These are phyloP conservation scores for Aporrectodea caliginosa DNA, from an alignment of 1,140 invertebrate genomes.

Conservation along the genomic window DNA sequence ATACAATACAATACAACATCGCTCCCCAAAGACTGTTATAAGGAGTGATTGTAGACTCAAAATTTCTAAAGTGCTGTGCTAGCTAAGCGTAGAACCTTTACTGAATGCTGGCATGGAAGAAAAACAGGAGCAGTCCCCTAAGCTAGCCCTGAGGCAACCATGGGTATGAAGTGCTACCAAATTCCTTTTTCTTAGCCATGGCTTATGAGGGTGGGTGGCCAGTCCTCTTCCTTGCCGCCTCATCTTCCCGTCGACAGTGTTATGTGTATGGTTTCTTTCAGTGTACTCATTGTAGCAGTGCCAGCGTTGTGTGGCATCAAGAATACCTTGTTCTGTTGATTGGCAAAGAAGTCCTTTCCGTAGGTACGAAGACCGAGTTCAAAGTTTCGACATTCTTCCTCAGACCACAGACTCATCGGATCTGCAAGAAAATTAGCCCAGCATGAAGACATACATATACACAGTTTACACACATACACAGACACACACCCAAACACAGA, in stretches of 20 bases:
- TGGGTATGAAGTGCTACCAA: too few species aligned
- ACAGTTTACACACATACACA: too few species aligned
- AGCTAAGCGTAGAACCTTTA: neutral
- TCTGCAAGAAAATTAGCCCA: too few species aligned
- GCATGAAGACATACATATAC: too few species aligned
- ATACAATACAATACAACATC: too few species aligned
- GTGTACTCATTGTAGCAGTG: neutral
- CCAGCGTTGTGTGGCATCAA: neutral
- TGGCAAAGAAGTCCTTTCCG: constrained; percentile 93
- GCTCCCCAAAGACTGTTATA: too few species aligned
- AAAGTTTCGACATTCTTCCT: constrained; percentile 95
- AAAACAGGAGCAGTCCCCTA: too few species aligned
- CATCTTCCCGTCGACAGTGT: neutral
- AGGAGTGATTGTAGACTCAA: too few species aligned
- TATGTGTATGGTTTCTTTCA: neutral
- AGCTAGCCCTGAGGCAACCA: too few species aligned
- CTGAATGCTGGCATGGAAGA: neutral
- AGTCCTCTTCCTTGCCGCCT: neutral
- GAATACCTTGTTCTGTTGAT: constrained; percentile 84
- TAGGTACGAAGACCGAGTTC: constrained; percentile 86
- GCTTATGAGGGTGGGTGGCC: neutral
- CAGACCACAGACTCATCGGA: constrained; percentile 78
- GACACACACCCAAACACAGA: too few species aligned
- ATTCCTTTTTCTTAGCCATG: too few species aligned
- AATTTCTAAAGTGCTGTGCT: neutral